Evolutionary conservation across 1,140 invertebrate species (phyloP), one percentile per base, ranked within the genome.

Genomic region (Anastrepha obliqua): DNA sequence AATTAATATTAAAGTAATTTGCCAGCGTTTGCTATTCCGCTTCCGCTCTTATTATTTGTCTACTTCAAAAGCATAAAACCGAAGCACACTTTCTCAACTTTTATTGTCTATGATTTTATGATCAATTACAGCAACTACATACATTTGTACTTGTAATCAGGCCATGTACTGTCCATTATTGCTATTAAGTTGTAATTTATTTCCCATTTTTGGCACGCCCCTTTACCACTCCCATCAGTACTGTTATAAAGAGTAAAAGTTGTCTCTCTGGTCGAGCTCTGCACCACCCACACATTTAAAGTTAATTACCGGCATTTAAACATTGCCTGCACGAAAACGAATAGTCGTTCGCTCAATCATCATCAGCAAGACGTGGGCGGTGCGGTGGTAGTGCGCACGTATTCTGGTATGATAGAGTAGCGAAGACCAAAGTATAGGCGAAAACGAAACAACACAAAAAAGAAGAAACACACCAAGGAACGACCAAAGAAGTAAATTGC

Each of bases 241-340:
- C 13, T 8, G 39, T 29, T 29, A 29, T 29, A 29, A 29, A 29
- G 29, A 29, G 29, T 29, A 29, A 29, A 29, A 29, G 29, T 29
- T 29, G 29, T 29, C 29, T 29, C 29, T 29, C 29, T 29, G 29
- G 29, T 29, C 29, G 29, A 29, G 29, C 29, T 0, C 29, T 42
- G 0, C 44, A 47, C 74, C 74, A 81, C 74, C 47, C 44, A 55
- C 47, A 58, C 62, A 67, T 87, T 87, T 87, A 87, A 87, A 87
- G 86, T 67, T 87, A 87, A 87, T 87, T 87, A 87, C 86, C 60
- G 47, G 64, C 64, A 87, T 67, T 87, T 87, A 87, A 65, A 87
- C 65, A 70, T 58, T 42, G 58, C 60, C 86, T 44, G 42, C 44
- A 65, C 42, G 86, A 70, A 87, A 29, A 67, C 47, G 44, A 39